Conservation (phyloP, 2,113 vertebrate genomes). For the Illadopsis cleaveri region DNA sequence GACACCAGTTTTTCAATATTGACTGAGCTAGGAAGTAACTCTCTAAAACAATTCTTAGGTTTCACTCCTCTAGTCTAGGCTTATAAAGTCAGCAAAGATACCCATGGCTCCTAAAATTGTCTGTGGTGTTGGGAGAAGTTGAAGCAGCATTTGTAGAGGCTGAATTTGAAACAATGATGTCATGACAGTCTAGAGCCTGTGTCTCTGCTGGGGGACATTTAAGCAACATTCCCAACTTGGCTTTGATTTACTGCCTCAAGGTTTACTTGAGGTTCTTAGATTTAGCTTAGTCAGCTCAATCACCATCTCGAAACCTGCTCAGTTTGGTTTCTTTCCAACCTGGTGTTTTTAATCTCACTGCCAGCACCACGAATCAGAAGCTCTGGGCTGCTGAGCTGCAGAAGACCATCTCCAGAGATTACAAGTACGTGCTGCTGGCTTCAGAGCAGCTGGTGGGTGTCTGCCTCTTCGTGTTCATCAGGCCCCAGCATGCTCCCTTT, state of each 20-base stretch:
- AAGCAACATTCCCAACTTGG: background rate
- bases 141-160: background rate
- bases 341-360: background rate
- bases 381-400: conserved; percentile 96
- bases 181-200: background rate
- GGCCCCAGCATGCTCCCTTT: conserved; percentile 94
- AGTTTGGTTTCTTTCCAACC: background rate
- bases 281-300: background rate
- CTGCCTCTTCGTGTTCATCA: conserved; percentile 95
- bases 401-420: conserved; percentile 93
- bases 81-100: background rate
- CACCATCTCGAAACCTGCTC: background rate
- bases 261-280: background rate
- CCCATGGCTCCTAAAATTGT: background rate
- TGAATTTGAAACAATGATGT: background rate
- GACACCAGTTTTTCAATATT: background rate
- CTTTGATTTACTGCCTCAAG: background rate
- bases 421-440: conserved; percentile 95
- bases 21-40: background rate
- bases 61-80: background rate
- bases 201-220: background rate
- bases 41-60: background rate
- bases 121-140: background rate
- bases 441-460: conserved; percentile 98
- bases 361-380: conserved; percentile 97